Conservation (phyloP, 2,113 vertebrate genomes). For the Ardeotis arabs region DNA sequence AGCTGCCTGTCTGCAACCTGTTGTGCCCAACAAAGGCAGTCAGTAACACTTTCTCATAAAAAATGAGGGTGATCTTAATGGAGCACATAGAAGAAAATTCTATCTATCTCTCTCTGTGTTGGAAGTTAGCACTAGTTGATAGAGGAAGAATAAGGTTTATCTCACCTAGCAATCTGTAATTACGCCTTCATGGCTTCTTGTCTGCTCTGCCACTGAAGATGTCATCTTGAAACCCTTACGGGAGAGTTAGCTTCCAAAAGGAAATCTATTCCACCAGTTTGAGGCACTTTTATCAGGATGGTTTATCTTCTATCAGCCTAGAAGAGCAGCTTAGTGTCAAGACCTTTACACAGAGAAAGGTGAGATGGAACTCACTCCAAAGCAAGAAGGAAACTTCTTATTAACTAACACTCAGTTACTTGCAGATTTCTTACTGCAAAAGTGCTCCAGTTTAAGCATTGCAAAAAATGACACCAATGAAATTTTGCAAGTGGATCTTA, state of each 20-base stretch:
- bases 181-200: background rate
- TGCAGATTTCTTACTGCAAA: background rate
- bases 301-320: background rate
- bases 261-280: background rate
- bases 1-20: conserved; percentile 39
- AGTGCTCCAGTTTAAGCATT: background rate
- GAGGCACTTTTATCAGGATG: background rate
- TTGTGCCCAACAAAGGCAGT: background rate
- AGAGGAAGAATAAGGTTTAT: background rate
- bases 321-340: background rate
- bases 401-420: background rate
- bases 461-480: background rate
- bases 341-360: background rate
- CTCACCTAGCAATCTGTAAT: background rate
- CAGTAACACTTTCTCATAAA: background rate
- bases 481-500: background rate
- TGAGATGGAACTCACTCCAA: background rate
- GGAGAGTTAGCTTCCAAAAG: background rate
- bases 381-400: background rate
- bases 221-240: background rate
- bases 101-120: background rate
- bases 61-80: background rate
- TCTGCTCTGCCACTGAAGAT: background rate
- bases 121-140: background rate
- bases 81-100: background rate